Conservation (phyloP, 1,140 invertebrate genomes). For the Globodera ellingtonae region DNA sequence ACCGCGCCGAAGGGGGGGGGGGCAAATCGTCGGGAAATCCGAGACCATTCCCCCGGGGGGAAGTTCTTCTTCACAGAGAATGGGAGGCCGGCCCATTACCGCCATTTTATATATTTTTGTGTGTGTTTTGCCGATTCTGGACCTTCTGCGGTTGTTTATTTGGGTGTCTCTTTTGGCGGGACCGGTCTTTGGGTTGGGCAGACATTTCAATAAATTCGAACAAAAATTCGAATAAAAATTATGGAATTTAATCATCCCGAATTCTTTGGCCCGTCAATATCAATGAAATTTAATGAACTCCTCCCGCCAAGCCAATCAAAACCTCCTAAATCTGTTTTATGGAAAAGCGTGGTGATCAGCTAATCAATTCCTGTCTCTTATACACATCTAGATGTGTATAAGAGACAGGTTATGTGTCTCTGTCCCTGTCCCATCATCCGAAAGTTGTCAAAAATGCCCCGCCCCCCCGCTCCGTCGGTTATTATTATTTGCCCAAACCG, state of each 20-base stretch:
- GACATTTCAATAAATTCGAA: background rate
- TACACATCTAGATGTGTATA: too few species aligned
- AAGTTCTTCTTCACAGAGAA: background rate
- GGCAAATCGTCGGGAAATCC: slow-evolving; percentile 1
- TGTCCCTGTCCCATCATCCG: background rate
- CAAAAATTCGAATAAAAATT: too few species aligned
- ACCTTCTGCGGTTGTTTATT: background rate
- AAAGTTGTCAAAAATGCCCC: background rate
- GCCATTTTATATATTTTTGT: background rate
- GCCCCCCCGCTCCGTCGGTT: too few species aligned
- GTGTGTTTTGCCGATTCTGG: background rate
- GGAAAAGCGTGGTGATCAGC: too few species aligned
- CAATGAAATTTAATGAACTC: too few species aligned
- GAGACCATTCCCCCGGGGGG: background rate
- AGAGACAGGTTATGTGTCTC: background rate
- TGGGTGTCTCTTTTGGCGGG: background rate
- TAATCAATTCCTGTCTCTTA: too few species aligned
- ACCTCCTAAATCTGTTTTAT: too few species aligned
- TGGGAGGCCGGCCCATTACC: background rate
- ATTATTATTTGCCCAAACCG: background rate
- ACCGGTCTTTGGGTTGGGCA: background rate
- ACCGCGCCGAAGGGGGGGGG: too few species aligned
- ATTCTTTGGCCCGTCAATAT: too few species aligned
- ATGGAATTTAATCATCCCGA: background rate
- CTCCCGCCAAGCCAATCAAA: too few species aligned